Conservation (phyloP, 2,888 invertebrate species). For the Crioceris asparagi region DNA sequence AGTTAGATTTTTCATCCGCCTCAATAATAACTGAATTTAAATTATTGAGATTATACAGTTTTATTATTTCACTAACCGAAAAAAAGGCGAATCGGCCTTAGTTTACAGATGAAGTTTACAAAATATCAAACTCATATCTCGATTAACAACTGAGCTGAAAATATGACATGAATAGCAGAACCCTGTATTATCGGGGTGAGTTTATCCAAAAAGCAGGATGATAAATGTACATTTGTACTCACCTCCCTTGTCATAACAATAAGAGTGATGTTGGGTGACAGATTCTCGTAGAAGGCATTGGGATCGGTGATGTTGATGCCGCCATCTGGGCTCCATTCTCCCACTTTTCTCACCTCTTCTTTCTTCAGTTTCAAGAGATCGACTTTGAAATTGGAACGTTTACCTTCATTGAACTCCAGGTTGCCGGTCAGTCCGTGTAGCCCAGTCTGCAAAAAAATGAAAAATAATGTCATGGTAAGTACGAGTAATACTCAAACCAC, state of each 20-base stretch:
- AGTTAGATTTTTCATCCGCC: too few relatives aligned
- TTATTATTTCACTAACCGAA: too few relatives aligned
- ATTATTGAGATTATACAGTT: too few relatives aligned
- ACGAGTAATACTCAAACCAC: too few relatives aligned
- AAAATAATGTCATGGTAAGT: too few relatives aligned
- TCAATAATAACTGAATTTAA: too few relatives aligned
- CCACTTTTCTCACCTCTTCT: constrained; percentile 69
- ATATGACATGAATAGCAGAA: too few relatives aligned
- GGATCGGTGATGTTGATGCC: constrained; percentile 78
- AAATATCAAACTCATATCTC: too few relatives aligned
- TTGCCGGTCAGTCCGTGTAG: constrained; percentile 81
- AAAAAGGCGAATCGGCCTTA: too few relatives aligned
- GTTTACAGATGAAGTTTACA: too few relatives aligned
- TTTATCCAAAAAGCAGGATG: neutral
- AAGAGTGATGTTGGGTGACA: constrained; percentile 74
- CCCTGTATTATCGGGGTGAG: too few relatives aligned
- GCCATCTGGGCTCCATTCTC: constrained; percentile 64
- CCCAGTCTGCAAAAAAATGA: constrained; percentile 48
- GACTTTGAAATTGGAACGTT: constrained; percentile 71
- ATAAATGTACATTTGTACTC: constrained; percentile 22
- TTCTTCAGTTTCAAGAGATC: constrained; percentile 74
- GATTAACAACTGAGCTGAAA: too few relatives aligned
- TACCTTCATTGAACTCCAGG: constrained; percentile 76
- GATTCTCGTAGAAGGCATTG: constrained; percentile 73
- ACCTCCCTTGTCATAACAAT: constrained; percentile 87